A percentile compares a stretch with the other conserved stretches of the same genome.
phyloP scores from a whole-genome alignment of 2,888 invertebrate genomes.

The Chelonus formosanus region DNA sequence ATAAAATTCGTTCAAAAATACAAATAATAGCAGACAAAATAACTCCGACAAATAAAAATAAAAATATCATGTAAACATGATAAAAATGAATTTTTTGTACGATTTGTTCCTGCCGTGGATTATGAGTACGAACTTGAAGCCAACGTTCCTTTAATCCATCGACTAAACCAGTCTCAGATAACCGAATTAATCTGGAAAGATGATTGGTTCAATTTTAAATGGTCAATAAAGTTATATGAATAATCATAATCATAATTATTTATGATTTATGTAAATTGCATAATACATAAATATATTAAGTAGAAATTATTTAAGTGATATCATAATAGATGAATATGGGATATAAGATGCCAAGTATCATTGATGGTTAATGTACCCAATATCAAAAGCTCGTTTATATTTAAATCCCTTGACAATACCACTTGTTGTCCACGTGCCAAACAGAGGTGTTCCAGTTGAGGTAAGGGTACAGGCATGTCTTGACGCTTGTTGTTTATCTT shows the following conservation, averaged over 20 bases:
- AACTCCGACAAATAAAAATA: too few relatives aligned
- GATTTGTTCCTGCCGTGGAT: too few relatives aligned
- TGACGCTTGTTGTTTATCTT: constrained; percentile 1
- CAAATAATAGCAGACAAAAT: too few relatives aligned
- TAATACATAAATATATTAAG: not conserved
- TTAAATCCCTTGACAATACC: constrained; percentile 6
- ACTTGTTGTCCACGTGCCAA: not conserved
- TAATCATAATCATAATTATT: not conserved
- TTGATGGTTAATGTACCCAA: not conserved
- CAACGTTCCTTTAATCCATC: constrained; percentile 31
- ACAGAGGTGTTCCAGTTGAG: not conserved
- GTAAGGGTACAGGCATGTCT: not conserved
- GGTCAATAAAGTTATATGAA: not conserved
- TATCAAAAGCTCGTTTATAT: constrained; percentile 7
- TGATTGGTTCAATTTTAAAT: not conserved
- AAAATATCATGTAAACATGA: too few relatives aligned
- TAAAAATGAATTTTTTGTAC: too few relatives aligned
- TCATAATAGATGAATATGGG: not conserved
- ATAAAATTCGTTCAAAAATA: too few relatives aligned
- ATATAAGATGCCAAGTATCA: not conserved
- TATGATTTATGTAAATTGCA: not conserved
- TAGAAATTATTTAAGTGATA: too few relatives aligned
- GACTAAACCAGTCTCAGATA: constrained; percentile 28
- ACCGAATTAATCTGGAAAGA: constrained; percentile 28
- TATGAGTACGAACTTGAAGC: not conserved